A percentile compares a stretch with the other conserved stretches of the same genome.
These are phyloP conservation scores for Glareola pratincola DNA, from an alignment of 2,113 vertebrate genomes.

Conservation along the genomic window DNA sequence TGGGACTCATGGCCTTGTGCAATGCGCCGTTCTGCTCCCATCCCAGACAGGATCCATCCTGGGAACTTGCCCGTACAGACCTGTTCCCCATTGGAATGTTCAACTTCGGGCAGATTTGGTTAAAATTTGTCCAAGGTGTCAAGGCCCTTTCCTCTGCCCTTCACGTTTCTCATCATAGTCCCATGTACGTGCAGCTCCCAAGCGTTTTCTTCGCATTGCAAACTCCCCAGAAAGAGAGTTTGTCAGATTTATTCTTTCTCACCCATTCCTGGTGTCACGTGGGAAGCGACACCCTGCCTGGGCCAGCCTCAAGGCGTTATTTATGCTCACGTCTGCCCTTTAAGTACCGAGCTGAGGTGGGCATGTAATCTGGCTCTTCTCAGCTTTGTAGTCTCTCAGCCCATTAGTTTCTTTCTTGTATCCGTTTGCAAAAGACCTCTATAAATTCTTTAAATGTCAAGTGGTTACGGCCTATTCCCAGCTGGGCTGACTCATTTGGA, in stretches of 20 bases:
- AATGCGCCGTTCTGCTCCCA: not conserved
- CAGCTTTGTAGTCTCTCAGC: slow-evolving; percentile 21
- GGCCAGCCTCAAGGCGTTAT: not conserved
- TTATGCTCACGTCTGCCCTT: not conserved
- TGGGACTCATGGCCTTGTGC: not conserved
- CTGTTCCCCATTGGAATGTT: not conserved
- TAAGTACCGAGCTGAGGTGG: not conserved
- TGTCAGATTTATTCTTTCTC: not conserved
- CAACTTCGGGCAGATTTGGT: not conserved
- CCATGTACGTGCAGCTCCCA: rapidly evolving
- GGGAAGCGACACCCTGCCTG: not conserved
- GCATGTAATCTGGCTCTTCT: not conserved
- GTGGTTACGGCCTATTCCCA: slow-evolving; percentile 44
- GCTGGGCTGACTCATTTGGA: slow-evolving; percentile 51
- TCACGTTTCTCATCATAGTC: rapidly evolving
- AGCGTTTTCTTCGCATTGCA: not conserved
- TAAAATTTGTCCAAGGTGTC: not conserved
- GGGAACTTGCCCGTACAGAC: not conserved
- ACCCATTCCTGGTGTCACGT: not conserved
- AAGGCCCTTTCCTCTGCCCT: not conserved
- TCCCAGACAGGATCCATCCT: not conserved
- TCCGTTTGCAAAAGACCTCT: slow-evolving; percentile 52
- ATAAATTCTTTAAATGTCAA: slow-evolving; percentile 53
- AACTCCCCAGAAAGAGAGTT: not conserved
- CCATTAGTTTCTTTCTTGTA: slow-evolving; percentile 50